These are phyloP conservation scores for Natrix natrix DNA, from an alignment of 2,797 vertebrate species.

Conservation along the genomic window DNA sequence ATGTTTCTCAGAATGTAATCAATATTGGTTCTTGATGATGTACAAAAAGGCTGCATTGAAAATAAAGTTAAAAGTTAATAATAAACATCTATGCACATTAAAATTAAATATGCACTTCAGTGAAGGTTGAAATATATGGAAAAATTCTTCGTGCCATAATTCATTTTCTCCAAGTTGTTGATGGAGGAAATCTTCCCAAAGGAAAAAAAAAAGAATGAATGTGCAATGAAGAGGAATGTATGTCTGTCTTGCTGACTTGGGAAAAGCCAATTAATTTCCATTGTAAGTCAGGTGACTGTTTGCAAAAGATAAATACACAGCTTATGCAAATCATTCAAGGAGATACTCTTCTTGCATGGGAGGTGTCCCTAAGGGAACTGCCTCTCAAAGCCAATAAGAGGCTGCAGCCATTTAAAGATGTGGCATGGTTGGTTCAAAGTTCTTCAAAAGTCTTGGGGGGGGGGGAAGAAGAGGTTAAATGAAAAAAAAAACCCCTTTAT, in stretches of 20 bases:
- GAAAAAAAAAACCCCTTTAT: not conserved
- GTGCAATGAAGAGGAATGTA: not conserved
- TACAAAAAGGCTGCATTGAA: not conserved
- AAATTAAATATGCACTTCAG: not conserved
- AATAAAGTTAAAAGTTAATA: not conserved
- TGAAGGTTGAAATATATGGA: not conserved
- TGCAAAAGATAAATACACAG: not conserved
- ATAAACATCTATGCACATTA: not conserved
- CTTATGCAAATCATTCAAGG: not conserved
- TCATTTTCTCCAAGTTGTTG: not conserved
- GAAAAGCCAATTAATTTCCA: not conserved
- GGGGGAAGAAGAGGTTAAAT: not conserved
- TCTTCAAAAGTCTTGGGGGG: not conserved
- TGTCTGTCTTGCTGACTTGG: not conserved
- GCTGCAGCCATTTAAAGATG: not conserved
- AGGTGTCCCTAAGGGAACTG: not conserved
- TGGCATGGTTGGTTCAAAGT: not conserved
- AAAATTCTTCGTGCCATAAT: not conserved
- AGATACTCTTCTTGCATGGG: not conserved
- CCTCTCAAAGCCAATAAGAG: not conserved
- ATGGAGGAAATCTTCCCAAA: constrained; percentile 12
- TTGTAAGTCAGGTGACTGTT: not conserved
- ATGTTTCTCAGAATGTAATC: not conserved
- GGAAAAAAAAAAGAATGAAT: not conserved
- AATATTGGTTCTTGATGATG: not conserved